These are phyloP conservation scores for Talpa occidentalis DNA, from an alignment of 2,113 vertebrate genomes.

Conservation along the genomic window DNA sequence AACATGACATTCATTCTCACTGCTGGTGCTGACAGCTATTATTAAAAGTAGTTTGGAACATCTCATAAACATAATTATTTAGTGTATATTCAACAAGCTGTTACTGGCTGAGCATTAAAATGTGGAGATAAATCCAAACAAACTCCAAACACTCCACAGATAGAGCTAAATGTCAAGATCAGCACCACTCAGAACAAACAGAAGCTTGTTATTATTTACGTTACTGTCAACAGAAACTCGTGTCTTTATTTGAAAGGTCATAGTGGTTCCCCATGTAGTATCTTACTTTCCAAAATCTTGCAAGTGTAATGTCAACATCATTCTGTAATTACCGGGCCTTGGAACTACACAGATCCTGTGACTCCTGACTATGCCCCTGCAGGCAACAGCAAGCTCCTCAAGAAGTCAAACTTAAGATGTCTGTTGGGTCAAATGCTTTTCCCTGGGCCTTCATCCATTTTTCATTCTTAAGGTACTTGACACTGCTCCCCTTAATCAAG, in stretches of 20 bases:
- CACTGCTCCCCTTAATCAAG: constrained; percentile 23
- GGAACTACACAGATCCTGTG: not conserved
- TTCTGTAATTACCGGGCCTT: not conserved
- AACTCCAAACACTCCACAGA: not conserved
- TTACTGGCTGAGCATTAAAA: not conserved
- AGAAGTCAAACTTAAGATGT: not conserved
- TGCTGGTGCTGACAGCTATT: not conserved
- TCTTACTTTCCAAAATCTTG: not conserved
- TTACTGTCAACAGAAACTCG: not conserved
- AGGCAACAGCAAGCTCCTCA: not conserved
- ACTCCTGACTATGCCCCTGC: not conserved
- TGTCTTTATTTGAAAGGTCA: not conserved
- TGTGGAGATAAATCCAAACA: not conserved
- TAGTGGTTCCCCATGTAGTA: not conserved
- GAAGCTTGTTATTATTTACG: not conserved
- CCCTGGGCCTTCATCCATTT: not conserved
- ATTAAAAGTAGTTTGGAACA: not conserved
- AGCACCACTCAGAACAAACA: not conserved
- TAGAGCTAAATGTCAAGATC: not conserved
- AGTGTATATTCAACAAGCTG: not conserved
- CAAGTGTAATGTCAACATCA: not conserved
- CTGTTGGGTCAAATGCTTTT: not conserved
- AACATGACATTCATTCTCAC: not conserved
- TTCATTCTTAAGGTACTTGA: not conserved
- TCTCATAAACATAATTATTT: not conserved